Evolutionary conservation across 2,888 invertebrate genomes (phyloP).

Genomic region (Dichetophora obliterata): DNA sequence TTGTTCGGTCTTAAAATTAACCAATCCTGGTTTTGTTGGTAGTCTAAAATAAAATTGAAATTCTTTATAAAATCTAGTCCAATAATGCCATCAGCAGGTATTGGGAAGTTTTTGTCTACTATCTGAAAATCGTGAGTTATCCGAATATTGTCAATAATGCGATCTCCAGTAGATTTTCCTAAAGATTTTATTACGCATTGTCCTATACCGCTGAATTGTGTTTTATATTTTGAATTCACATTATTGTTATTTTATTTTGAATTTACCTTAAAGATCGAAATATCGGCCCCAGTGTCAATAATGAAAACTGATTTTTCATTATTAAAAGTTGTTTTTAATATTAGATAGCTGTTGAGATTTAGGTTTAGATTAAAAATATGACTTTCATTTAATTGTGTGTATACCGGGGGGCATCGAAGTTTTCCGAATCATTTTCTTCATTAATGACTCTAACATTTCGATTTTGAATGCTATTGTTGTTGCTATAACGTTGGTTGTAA

Average conservation of each 20-base stretch:
- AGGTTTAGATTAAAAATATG: conserved; percentile 16
- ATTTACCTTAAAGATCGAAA: conserved; percentile 27
- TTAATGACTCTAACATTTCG: conserved; percentile 5
- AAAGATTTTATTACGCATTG: conserved; percentile 29
- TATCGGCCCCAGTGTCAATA: conserved; percentile 19
- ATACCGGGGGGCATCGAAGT: conserved; percentile 23
- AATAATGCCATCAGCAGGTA: conserved; percentile 26
- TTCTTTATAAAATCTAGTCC: conserved; percentile 17
- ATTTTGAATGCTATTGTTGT: background rate
- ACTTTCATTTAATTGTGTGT: background rate
- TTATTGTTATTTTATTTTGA: background rate
- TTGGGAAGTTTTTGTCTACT: conserved; percentile 11
- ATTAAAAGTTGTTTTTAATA: background rate
- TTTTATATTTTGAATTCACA: conserved; percentile 10
- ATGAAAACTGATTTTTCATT: too few species aligned
- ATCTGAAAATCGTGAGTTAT: conserved; percentile 18
- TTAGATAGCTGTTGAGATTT: conserved; percentile 21
- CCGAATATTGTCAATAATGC: background rate
- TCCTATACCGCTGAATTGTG: conserved; percentile 32
- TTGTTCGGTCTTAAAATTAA: conserved; percentile 33
- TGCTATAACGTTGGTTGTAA: background rate
- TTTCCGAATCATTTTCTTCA: conserved; percentile 32
- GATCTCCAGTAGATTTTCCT: background rate
- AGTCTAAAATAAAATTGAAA: conserved; percentile 41
- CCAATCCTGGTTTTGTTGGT: conserved; percentile 35